Evolutionary conservation across 2,797 vertebrate genomes (phyloP).

Genomic region (Balearica regulorum): DNA sequence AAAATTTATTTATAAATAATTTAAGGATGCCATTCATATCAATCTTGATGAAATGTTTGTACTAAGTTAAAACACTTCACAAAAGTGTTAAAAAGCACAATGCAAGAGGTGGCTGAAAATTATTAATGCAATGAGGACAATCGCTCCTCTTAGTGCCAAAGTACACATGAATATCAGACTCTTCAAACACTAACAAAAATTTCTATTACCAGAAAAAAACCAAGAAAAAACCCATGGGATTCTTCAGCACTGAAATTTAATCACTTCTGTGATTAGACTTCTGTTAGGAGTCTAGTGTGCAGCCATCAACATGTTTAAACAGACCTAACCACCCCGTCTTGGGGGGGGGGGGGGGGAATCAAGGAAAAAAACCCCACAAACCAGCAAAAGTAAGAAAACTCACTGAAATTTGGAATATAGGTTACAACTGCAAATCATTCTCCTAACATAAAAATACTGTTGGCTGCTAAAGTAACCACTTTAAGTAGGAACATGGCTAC

Average conservation of each 20-base stretch:
- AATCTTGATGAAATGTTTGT: not conserved
- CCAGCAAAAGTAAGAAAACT: not conserved
- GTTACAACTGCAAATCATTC: not conserved
- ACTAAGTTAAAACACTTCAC: not conserved
- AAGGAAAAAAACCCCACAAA: not conserved
- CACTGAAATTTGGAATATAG: not conserved
- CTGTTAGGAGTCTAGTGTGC: not conserved
- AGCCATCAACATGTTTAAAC: not conserved
- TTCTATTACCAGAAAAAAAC: not conserved
- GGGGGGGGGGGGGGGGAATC: rapidly evolving
- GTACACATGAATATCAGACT: not conserved
- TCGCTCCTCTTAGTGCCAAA: not conserved
- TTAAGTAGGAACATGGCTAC: not conserved
- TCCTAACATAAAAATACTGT: not conserved
- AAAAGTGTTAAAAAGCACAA: not conserved
- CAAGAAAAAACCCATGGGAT: not conserved
- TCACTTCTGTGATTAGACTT: not conserved
- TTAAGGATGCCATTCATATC: not conserved
- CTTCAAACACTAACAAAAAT: not conserved
- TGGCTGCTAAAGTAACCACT: not conserved
- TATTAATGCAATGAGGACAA: not conserved
- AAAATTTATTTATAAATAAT: not conserved
- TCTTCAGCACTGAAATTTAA: not conserved
- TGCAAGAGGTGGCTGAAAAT: not conserved
- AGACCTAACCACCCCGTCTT: not conserved